Conservation (phyloP, 2,113 vertebrate genomes). For the Rutilus rutilus region DNA sequence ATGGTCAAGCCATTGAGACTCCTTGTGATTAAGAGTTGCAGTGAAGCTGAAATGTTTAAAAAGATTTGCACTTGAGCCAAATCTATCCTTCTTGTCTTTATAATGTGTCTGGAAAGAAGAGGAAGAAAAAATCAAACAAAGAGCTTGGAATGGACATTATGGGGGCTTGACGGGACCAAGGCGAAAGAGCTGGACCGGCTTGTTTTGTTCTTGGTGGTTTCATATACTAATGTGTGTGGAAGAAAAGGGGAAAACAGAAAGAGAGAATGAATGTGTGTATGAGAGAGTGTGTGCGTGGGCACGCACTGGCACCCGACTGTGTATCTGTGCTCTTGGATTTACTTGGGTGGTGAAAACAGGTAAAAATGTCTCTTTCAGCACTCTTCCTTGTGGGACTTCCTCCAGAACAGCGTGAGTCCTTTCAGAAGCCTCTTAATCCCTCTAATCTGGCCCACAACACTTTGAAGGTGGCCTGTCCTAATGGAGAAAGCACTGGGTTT, state of each 20-base stretch:
- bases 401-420: conserved; percentile 88
- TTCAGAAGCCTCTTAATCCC: conserved; percentile 92
- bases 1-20: conserved; percentile 44
- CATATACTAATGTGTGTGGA: conserved; percentile 14
- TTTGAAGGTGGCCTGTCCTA: conserved; percentile 87
- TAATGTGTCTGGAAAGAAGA: conserved; percentile 48
- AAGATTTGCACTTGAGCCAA: conserved; percentile 59
- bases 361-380: conserved; percentile 87
- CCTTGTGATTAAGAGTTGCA: conserved; percentile 49
- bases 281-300: conserved; percentile 34
- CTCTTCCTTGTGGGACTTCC: conserved; percentile 85
- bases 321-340: conserved; percentile 34
- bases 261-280: not conserved
- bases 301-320: conserved; percentile 47
- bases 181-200: conserved; percentile 33
- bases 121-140: conserved; percentile 44
- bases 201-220: conserved; percentile 37
- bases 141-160: conserved; percentile 62
- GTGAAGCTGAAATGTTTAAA: conserved; percentile 58
- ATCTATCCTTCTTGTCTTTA: conserved; percentile 54
- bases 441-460: conserved; percentile 93
- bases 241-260: conserved; percentile 22
- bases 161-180: not conserved
- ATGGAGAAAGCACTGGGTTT: conserved; percentile 71
- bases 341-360: conserved; percentile 76